Conservation (phyloP, 2,888 invertebrate species). For the Noctua pronuba region DNA sequence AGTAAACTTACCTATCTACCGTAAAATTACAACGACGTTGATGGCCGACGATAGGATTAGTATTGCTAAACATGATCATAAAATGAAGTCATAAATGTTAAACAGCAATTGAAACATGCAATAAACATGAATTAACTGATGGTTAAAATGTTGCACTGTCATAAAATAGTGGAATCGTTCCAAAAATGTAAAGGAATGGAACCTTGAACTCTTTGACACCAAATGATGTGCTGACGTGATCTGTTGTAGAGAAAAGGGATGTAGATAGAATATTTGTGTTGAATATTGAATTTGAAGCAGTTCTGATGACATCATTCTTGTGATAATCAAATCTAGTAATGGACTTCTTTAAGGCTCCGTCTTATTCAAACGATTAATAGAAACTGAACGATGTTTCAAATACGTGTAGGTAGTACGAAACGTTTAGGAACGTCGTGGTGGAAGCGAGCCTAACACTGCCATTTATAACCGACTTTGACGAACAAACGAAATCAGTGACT, state of each 20-base stretch:
- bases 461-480: not conserved
- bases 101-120: slow-evolving; percentile 17
- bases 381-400: not conserved
- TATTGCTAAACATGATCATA: slow-evolving; percentile 15
- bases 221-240: slow-evolving; percentile 1
- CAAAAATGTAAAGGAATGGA: slow-evolving; percentile 16
- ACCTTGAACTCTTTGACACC: slow-evolving; percentile 24
- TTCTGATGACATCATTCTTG: slow-evolving; percentile 1
- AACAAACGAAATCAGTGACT: not conserved
- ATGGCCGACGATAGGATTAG: not conserved
- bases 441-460: not conserved
- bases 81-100: slow-evolving; percentile 30
- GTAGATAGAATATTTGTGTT: slow-evolving; percentile 6
- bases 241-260: not conserved
- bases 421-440: not conserved
- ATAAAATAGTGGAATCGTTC: slow-evolving; percentile 28
- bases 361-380: not conserved
- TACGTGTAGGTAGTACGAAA: not conserved
- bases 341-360: not conserved
- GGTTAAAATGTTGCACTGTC: slow-evolving; percentile 21
- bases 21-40: not conserved
- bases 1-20: not conserved
- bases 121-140: slow-evolving; percentile 13
- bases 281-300: slow-evolving; percentile 17
- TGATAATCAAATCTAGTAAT: not conserved